A percentile compares a stretch with the other conserved stretches of the same genome.
Conservation (phyloP, 2,797 vertebrate species). For the Epinephelus malabaricus region DNA sequence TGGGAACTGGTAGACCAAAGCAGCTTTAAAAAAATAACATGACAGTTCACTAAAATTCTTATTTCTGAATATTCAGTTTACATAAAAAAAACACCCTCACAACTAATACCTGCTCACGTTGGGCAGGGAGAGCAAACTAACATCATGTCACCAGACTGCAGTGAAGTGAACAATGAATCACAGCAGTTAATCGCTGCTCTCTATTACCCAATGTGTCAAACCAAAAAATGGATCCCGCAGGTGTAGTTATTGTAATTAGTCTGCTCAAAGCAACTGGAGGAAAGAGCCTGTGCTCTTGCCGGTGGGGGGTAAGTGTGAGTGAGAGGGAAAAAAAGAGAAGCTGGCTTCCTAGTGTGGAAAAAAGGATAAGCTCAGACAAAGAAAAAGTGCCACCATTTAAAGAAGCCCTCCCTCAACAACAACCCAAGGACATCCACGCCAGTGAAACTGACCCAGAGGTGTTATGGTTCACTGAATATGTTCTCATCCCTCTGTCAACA, state of each 20-base stretch:
- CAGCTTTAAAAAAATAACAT: background rate
- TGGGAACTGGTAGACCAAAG: background rate
- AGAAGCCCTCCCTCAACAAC: slow-evolving; percentile 48
- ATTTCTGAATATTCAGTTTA: background rate
- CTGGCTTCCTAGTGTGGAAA: slow-evolving; percentile 26
- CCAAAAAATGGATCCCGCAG: slow-evolving; percentile 78
- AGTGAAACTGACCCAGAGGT: slow-evolving; percentile 55
- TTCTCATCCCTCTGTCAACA: slow-evolving; percentile 61
- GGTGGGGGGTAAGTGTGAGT: slow-evolving; percentile 50
- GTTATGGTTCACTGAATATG: slow-evolving; percentile 54
- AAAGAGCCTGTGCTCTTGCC: slow-evolving; percentile 51
- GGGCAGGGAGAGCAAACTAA: slow-evolving; percentile 30
- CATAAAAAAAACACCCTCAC: background rate
- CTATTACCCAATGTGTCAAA: slow-evolving; percentile 72
- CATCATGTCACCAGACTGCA: slow-evolving; percentile 42
- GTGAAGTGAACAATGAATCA: slow-evolving; percentile 71
- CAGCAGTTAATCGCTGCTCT: slow-evolving; percentile 67
- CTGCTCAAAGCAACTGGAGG: slow-evolving; percentile 66
- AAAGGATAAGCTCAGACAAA: slow-evolving; percentile 47
- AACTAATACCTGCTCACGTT: slow-evolving; percentile 1
- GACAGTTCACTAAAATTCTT: background rate
- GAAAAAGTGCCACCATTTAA: slow-evolving; percentile 62
- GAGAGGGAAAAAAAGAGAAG: slow-evolving; percentile 34
- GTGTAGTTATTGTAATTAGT: slow-evolving; percentile 84
- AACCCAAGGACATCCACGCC: slow-evolving; percentile 66